Conservation (phyloP, 2,888 invertebrate genomes). For the Drosophila kokeensis region DNA sequence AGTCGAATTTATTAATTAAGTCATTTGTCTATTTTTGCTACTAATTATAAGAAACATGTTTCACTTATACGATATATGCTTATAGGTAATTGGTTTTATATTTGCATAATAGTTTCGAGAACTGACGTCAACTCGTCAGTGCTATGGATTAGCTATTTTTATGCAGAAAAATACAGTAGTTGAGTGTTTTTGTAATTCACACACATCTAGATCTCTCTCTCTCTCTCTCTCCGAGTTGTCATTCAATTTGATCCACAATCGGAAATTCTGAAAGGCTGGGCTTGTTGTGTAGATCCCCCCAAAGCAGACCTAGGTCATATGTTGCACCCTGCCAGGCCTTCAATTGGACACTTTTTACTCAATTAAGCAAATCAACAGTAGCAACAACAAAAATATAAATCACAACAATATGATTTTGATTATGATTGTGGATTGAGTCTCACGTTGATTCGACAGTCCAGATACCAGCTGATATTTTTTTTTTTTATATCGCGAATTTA, state of each 20-base stretch:
- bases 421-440: constrained; percentile 24
- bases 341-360: constrained; percentile 77
- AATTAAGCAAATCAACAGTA: constrained; percentile 83
- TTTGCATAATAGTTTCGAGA: constrained; percentile 5
- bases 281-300: constrained; percentile 21
- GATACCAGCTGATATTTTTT: constrained; percentile 2
- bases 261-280: constrained; percentile 59
- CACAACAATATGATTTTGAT: constrained; percentile 28
- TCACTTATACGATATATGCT: constrained; percentile 12
- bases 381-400: constrained; percentile 14
- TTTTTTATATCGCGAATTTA: constrained; percentile 34
- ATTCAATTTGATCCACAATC: constrained; percentile 80
- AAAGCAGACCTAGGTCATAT: constrained; percentile 50
- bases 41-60: constrained; percentile 52
- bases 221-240: constrained; percentile 43
- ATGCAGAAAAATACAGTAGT: constrained; percentile 39
- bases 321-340: constrained; percentile 61
- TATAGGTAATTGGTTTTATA: background rate
- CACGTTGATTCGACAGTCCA: constrained; percentile 16
- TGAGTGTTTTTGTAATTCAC: constrained; percentile 33
- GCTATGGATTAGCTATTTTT: constrained; percentile 6
- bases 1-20: constrained; percentile 49
- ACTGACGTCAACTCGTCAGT: constrained; percentile 45
- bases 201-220: background rate
- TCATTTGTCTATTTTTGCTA: constrained; percentile 52